Conservation (phyloP, 1,140 invertebrate genomes). For the Dinoponera quadriceps region DNA sequence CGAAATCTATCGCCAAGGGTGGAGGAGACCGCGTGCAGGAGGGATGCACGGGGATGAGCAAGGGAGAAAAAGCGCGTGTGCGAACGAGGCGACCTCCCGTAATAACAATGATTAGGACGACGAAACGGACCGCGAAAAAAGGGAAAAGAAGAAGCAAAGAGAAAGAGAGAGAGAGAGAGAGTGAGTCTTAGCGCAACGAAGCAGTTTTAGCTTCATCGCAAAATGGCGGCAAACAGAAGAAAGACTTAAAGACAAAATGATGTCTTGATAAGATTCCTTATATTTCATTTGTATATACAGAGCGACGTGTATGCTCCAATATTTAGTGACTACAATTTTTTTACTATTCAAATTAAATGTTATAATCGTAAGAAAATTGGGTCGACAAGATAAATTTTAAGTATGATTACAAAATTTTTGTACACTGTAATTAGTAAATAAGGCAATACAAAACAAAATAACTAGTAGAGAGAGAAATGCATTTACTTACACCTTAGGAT, state of each 20-base stretch:
- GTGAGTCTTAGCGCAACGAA: slow-evolving; percentile 36
- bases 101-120: slow-evolving; percentile 83
- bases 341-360: too few relatives aligned
- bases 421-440: too few relatives aligned
- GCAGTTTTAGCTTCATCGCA: slow-evolving; percentile 60
- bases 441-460: too few relatives aligned
- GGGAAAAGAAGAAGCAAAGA: slow-evolving; percentile 19
- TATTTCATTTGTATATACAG: background rate
- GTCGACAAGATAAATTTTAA: too few relatives aligned
- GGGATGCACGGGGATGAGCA: slow-evolving; percentile 64
- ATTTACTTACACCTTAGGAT: too few relatives aligned
- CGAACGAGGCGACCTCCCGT: slow-evolving; percentile 73
- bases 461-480: too few relatives aligned
- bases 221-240: slow-evolving; percentile 70
- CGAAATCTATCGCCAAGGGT: slow-evolving; percentile 74
- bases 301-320: too few relatives aligned
- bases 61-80: slow-evolving; percentile 71
- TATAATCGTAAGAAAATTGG: too few relatives aligned
- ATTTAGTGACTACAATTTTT: too few relatives aligned
- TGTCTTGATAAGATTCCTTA: slow-evolving; percentile 5
- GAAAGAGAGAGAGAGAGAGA: slow-evolving; percentile 33
- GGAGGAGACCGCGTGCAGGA: slow-evolving; percentile 41
- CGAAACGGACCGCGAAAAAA: slow-evolving; percentile 76
- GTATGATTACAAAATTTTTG: too few relatives aligned
- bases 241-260: background rate